A percentile compares a stretch with the other conserved stretches of the same genome.
Conservation (phyloP, 2,888 invertebrate species). For the Suillia variegata region DNA sequence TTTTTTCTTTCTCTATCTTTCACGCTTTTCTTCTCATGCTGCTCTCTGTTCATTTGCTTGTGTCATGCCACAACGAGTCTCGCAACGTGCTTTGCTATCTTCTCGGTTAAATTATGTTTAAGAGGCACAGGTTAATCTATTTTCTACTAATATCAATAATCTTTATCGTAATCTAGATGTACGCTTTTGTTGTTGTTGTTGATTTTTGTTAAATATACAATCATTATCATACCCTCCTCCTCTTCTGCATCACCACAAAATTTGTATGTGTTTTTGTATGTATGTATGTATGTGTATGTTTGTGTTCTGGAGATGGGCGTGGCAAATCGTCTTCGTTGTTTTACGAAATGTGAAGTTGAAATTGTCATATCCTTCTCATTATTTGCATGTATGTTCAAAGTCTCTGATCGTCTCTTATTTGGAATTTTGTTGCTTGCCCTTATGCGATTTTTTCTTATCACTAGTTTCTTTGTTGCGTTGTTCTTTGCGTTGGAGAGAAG, state of each 20-base stretch:
- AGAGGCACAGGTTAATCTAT: slow-evolving; percentile 4
- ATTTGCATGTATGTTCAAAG: neutral
- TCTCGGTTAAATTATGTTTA: neutral
- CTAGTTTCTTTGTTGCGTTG: slow-evolving; percentile 21
- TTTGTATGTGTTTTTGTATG: neutral
- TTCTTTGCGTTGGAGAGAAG: slow-evolving; percentile 22
- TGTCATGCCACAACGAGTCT: too few relatives aligned
- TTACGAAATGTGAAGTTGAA: neutral
- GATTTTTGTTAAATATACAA: neutral
- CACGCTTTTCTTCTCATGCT: neutral
- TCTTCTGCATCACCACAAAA: neutral
- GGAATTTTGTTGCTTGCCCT: slow-evolving; percentile 16
- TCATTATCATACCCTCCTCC: neutral
- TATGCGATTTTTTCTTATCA: slow-evolving; percentile 24
- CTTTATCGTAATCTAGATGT: neutral
- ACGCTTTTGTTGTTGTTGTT: too few relatives aligned
- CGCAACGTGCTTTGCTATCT: neutral
- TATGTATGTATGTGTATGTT: neutral
- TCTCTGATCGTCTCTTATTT: slow-evolving; percentile 17
- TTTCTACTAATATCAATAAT: slow-evolving; percentile 4
- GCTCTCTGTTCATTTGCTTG: neutral
- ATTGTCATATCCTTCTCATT: too few relatives aligned
- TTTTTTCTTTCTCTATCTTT: neutral
- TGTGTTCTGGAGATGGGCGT: neutral
- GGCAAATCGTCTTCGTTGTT: slow-evolving; percentile 12